A percentile compares a stretch with the other conserved stretches of the same genome.
Conservation (phyloP, 2,797 vertebrate genomes). For the Cirrhinus molitorella region DNA sequence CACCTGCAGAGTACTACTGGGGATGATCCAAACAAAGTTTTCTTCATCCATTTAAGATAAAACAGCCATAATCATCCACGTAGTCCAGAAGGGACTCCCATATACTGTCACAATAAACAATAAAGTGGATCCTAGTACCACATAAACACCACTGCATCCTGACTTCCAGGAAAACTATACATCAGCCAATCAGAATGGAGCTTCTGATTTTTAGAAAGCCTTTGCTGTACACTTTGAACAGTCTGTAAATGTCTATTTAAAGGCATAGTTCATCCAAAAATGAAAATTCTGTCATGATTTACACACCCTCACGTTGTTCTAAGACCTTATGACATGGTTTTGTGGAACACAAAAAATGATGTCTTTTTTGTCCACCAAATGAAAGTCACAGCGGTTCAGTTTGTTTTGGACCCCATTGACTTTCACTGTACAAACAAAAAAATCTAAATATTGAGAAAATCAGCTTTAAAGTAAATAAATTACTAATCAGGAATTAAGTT, state of each 20-base stretch:
- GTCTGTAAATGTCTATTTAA: not conserved
- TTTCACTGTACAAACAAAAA: not conserved
- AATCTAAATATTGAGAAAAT: no score
- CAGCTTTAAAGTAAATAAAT: no score
- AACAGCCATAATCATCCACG: not conserved
- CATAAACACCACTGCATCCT: not conserved
- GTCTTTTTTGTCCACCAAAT: not conserved
- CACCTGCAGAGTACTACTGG: not conserved
- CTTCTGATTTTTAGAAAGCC: not conserved
- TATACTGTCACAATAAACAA: not conserved
- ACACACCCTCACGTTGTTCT: not conserved
- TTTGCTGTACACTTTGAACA: not conserved
- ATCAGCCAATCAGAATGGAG: not conserved
- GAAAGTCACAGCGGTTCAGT: not conserved
- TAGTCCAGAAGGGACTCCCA: not conserved
- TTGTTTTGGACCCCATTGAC: not conserved
- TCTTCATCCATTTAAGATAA: not conserved
- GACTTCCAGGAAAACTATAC: not conserved
- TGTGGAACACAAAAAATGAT: not conserved
- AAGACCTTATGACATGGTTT: not conserved
- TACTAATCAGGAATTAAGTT: no score
- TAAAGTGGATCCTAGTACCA: not conserved
- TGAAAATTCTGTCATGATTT: not conserved
- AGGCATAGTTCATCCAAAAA: not conserved
- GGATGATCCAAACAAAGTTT: not conserved